These are phyloP conservation scores for Cyphomyrus plagiostoma DNA, from an alignment of 2,113 vertebrate species.

Conservation along the genomic window DNA sequence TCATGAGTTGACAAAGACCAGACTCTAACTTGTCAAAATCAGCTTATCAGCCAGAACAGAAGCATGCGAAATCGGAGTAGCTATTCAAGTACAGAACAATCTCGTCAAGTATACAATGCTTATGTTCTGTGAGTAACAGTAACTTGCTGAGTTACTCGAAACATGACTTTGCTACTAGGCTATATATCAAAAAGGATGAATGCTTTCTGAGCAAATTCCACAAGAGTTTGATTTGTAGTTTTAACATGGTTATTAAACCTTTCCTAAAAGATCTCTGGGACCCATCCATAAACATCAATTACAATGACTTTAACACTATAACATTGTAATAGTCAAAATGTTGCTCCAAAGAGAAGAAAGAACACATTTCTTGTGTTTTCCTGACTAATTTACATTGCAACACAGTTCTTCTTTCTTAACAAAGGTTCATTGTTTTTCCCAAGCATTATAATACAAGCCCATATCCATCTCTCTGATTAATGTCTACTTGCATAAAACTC, in stretches of 20 bases:
- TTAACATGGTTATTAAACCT: not conserved
- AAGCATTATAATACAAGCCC: not conserved
- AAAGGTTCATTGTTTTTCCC: not conserved
- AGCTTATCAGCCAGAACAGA: not conserved
- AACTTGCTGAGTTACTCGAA: not conserved
- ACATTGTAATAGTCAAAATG: not conserved
- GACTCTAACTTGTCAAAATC: not conserved
- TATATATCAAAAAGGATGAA: not conserved
- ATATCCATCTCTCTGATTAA: not conserved
- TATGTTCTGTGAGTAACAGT: not conserved
- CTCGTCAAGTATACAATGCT: not conserved
- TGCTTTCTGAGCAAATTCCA: not conserved
- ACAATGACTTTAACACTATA: not conserved
- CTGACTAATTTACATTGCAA: not conserved
- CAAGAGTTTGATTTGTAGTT: not conserved
- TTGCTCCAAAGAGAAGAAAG: not conserved
- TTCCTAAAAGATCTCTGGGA: not conserved
- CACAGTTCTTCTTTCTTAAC: not conserved
- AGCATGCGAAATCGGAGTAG: not conserved
- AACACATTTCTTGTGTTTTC: not conserved
- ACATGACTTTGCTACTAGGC: not conserved
- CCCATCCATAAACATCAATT: not conserved
- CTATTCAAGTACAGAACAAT: not conserved
- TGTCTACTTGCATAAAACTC: not conserved
- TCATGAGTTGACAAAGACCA: not conserved